Evolutionary conservation across 2,797 vertebrate genomes (phyloP).

Genomic region (Amblyopsis hoosieri): DNA sequence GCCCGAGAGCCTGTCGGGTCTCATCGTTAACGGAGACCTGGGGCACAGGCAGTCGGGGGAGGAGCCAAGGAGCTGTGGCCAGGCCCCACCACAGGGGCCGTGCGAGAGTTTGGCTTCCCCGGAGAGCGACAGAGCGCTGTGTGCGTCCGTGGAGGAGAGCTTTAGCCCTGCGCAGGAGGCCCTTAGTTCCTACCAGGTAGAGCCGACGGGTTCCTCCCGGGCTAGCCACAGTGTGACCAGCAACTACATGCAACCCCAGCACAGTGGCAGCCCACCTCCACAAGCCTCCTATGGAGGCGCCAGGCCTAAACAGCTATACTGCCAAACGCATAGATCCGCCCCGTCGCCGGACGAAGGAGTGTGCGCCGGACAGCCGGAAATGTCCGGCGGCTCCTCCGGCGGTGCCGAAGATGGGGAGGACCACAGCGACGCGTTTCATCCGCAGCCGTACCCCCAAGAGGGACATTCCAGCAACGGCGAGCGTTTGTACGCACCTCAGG

Average conservation of each 20-base stretch:
- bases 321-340: conserved; percentile 61
- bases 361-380: conserved; percentile 11
- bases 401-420: conserved; percentile 45
- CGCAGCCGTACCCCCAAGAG: conserved; percentile 30
- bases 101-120: conserved; percentile 53
- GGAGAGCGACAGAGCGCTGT: conserved; percentile 66
- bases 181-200: conserved; percentile 32
- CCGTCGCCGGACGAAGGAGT: conserved; percentile 51
- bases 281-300: conserved; percentile 79
- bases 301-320: conserved; percentile 85
- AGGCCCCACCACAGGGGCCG: conserved; percentile 7
- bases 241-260: conserved; percentile 50
- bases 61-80: conserved; percentile 52
- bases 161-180: conserved; percentile 48
- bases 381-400: conserved; percentile 15
- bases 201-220: conserved; percentile 25
- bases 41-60: conserved; percentile 42
- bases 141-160: conserved; percentile 41
- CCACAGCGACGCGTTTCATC: conserved; percentile 22
- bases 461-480: conserved; percentile 36
- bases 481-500: conserved; percentile 40
- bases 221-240: conserved; percentile 29
- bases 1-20: conserved; percentile 51
- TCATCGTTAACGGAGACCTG: conserved; percentile 22
- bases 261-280: conserved; percentile 50